phyloP scores from a whole-genome alignment of 2,888 invertebrate species.

The Phengaris arion region DNA sequence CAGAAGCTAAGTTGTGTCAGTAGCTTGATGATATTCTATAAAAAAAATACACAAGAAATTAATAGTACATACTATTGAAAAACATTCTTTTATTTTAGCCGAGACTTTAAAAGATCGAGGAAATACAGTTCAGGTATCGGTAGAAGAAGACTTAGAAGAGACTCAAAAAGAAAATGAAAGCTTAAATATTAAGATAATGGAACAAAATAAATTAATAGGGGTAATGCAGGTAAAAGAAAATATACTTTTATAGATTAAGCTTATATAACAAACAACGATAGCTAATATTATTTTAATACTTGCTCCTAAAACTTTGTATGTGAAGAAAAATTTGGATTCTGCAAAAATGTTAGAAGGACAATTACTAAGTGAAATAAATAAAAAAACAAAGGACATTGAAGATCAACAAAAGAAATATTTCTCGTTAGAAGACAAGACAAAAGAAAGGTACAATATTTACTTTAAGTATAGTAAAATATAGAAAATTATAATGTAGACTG shows the following conservation, averaged over 20 bases:
- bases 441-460: slow-evolving; percentile 50
- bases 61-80: background rate
- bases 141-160: slow-evolving; percentile 44
- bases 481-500: background rate
- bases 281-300: too few relatives aligned
- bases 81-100: slow-evolving; percentile 30
- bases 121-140: slow-evolving; percentile 45
- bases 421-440: slow-evolving; percentile 51
- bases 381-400: slow-evolving; percentile 53
- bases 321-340: slow-evolving; percentile 52
- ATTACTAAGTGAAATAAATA: slow-evolving; percentile 48
- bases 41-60: background rate
- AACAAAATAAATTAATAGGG: slow-evolving; percentile 1
- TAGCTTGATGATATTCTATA: background rate
- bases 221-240: background rate
- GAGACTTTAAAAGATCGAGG: slow-evolving; percentile 33
- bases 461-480: background rate
- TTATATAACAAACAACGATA: too few relatives aligned
- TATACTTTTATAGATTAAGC: background rate
- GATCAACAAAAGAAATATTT: slow-evolving; percentile 54
- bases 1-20: slow-evolving; percentile 46
- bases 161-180: slow-evolving; percentile 56
- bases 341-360: slow-evolving; percentile 46
- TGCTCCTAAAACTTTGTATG: too few relatives aligned
- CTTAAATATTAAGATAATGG: slow-evolving; percentile 25